Percentiles rank a stretch among this genome's conserved stretches.
These are phyloP conservation scores for Lepidothrix coronata DNA, from an alignment of 2,113 vertebrate species.

Conservation along the genomic window DNA sequence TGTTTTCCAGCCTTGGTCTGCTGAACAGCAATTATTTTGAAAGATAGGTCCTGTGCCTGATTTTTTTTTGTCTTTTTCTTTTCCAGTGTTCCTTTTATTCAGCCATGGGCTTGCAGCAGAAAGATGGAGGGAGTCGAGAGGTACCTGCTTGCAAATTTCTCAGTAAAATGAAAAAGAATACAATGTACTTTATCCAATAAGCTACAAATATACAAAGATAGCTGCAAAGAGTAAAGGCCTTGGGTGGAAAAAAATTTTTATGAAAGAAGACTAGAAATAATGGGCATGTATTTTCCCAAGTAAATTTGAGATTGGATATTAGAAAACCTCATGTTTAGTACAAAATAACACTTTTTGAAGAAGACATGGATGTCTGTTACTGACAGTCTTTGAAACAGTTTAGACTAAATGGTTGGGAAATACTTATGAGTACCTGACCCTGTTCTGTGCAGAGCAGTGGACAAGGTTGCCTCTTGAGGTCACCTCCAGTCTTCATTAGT, in stretches of 20 bases:
- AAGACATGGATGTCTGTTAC: not conserved
- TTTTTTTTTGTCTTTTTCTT: not conserved
- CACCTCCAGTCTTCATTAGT: not conserved
- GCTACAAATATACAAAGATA: not conserved
- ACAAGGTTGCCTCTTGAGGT: not conserved
- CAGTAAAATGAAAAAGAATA: not conserved
- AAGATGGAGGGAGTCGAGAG: slow-evolving; percentile 10
- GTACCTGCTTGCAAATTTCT: not conserved
- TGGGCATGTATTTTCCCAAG: not conserved
- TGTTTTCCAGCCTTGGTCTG: slow-evolving; percentile 66
- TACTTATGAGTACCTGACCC: not conserved
- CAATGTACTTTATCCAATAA: not conserved
- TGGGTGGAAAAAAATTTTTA: not conserved
- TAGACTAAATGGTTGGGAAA: not conserved
- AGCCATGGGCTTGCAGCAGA: not conserved
- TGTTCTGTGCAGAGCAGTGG: not conserved
- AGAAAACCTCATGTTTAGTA: not conserved
- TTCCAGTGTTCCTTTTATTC: not conserved
- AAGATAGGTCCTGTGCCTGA: slow-evolving; percentile 29
- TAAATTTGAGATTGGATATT: not conserved
- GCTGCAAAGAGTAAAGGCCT: not conserved
- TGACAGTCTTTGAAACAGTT: not conserved
- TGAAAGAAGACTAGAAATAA: not conserved
- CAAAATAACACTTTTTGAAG: not conserved
- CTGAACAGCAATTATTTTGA: slow-evolving; percentile 69